phyloP scores from a whole-genome alignment of 2,888 invertebrate species.

The Thysanoteuthis rhombus region DNA sequence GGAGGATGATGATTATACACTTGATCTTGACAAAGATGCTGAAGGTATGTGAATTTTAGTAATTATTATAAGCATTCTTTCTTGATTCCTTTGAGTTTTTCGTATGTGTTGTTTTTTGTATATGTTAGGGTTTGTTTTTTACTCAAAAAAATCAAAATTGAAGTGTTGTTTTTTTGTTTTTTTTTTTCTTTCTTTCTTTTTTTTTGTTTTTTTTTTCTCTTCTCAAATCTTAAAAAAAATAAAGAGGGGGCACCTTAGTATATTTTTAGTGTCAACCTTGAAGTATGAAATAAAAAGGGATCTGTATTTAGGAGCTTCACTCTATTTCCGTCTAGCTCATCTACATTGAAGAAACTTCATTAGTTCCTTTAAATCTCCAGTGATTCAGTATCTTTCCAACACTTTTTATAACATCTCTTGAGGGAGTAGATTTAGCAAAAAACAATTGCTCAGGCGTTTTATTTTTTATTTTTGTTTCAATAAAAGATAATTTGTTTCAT shows the following conservation, averaged over 20 bases:
- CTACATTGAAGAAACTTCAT: neutral
- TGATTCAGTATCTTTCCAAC: neutral
- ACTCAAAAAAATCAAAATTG: no score
- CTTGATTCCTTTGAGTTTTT: no score
- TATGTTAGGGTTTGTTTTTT: no score
- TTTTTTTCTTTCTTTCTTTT: no score
- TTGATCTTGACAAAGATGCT: conserved; percentile 31
- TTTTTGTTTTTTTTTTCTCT: no score
- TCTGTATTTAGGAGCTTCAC: neutral
- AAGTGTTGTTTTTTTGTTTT: no score
- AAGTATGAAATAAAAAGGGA: neutral
- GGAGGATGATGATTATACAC: conserved; percentile 29
- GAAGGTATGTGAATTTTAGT: conserved; percentile 26
- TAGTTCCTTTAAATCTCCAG: neutral
- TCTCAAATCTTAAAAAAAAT: no score
- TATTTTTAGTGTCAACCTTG: neutral
- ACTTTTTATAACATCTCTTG: neutral
- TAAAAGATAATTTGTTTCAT: neutral
- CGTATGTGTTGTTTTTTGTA: no score
- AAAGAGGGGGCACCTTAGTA: neutral
- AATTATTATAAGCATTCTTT: neutral
- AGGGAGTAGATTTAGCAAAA: neutral
- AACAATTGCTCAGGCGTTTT: neutral
- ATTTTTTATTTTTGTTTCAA: neutral
- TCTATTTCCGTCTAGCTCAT: neutral